phyloP scores from a whole-genome alignment of 2,888 invertebrate species.

The Perizoma flavofasciatum region DNA sequence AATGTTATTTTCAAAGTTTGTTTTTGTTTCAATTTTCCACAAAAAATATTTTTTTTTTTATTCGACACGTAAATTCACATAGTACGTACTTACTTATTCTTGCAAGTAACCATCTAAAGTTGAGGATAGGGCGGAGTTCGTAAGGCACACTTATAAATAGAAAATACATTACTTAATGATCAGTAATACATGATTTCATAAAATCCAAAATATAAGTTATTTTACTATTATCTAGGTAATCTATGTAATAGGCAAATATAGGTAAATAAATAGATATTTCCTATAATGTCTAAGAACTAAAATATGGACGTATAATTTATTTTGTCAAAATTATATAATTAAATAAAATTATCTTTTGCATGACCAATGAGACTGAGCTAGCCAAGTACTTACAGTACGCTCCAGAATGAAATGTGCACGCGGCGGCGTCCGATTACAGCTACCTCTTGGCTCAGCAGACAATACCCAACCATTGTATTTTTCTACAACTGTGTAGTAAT shows the following conservation, averaged over 20 bases:
- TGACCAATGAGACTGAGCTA: too few relatives aligned
- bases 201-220: slow-evolving; percentile 28
- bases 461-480: slow-evolving; percentile 5
- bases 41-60: background rate
- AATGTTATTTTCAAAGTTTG: slow-evolving; percentile 5
- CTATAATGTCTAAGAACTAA: slow-evolving; percentile 23
- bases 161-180: background rate
- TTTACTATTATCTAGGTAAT: slow-evolving; percentile 1
- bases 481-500: slow-evolving; percentile 91
- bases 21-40: background rate
- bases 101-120: slow-evolving; percentile 7
- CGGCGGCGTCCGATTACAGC: too few relatives aligned
- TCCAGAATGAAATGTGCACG: too few relatives aligned
- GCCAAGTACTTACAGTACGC: too few relatives aligned
- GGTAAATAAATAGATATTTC: too few relatives aligned
- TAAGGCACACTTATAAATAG: slow-evolving; percentile 17
- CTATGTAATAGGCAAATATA: background rate
- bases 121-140: slow-evolving; percentile 15
- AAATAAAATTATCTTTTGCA: too few relatives aligned
- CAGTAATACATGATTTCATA: background rate
- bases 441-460: too few relatives aligned
- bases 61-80: slow-evolving; percentile 4
- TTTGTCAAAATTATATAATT: slow-evolving; percentile 14
- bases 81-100: slow-evolving; percentile 5
- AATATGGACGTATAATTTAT: slow-evolving; percentile 31